These are phyloP conservation scores for Holothuria leucospilota DNA, from an alignment of 53 echinoderm and acorn worm species.

Conservation along the genomic window DNA sequence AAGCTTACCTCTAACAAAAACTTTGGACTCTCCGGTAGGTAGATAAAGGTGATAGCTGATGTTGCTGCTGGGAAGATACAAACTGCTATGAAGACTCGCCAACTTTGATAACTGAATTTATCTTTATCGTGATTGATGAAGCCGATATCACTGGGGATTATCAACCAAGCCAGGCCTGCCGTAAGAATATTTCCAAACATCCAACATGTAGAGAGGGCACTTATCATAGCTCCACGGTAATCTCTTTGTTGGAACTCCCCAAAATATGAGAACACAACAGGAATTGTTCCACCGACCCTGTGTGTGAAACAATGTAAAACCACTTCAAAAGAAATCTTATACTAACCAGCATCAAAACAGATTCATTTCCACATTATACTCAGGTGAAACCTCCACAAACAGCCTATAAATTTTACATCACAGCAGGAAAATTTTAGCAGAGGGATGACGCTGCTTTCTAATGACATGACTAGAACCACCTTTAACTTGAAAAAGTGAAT, in stretches of 20 bases:
- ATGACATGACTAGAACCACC: no score
- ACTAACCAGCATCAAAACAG: no score
- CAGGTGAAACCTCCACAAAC: no score
- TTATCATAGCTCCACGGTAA: slow-evolving; percentile 87
- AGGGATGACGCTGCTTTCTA: no score
- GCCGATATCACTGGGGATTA: slow-evolving; percentile 78
- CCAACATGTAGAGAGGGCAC: slow-evolving; percentile 86
- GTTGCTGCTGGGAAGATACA: slow-evolving; percentile 82
- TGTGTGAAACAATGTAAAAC: background rate
- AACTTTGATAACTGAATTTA: slow-evolving; percentile 85
- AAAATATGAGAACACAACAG: slow-evolving; percentile 93
- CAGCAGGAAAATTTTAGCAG: no score
- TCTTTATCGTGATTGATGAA: slow-evolving; percentile 4
- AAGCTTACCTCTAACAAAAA: slow-evolving; percentile 86
- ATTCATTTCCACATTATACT: no score
- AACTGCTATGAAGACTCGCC: slow-evolving; percentile 86
- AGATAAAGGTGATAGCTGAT: slow-evolving; percentile 68
- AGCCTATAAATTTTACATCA: no score
- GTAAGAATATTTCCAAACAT: slow-evolving; percentile 87
- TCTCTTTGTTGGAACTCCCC: slow-evolving; percentile 81
- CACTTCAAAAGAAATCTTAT: no score
- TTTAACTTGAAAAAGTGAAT: no score
- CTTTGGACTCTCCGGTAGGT: slow-evolving; percentile 93
- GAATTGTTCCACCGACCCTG: slow-evolving; percentile 98
- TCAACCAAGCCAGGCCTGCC: slow-evolving; percentile 82